phyloP scores from a whole-genome alignment of 2,888 invertebrate genomes.

The Ctenicera cuprea region DNA sequence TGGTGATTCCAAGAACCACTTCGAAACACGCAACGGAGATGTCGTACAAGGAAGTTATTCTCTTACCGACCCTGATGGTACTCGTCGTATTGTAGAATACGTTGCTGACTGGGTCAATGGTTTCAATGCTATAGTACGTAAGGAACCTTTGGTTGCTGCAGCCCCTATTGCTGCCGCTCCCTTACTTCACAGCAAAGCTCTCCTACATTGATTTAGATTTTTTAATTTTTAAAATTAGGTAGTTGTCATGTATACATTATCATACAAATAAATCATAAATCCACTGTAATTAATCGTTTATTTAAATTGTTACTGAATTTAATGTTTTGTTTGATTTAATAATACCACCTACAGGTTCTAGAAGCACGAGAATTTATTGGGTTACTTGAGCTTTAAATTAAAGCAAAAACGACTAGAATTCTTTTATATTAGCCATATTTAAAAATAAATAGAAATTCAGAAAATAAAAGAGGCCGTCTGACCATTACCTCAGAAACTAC shows the following conservation, averaged over 20 bases:
- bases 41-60: conserved; percentile 78
- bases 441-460: too few species aligned
- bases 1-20: conserved; percentile 77
- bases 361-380: too few species aligned
- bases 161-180: conserved; percentile 15
- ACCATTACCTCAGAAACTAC: too few species aligned
- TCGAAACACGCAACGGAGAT: conserved; percentile 80
- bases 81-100: conserved; percentile 79
- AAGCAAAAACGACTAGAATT: too few species aligned
- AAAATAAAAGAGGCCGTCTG: too few species aligned
- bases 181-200: conserved; percentile 14
- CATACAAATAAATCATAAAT: too few species aligned
- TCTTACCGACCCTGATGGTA: conserved; percentile 77
- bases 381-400: too few species aligned
- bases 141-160: conserved; percentile 71
- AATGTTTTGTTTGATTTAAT: too few species aligned
- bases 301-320: too few species aligned
- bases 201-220: not conserved
- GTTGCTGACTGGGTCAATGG: conserved; percentile 75
- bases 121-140: conserved; percentile 76
- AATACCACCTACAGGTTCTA: too few species aligned
- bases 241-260: not conserved
- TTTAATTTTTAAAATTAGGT: not conserved
- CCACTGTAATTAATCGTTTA: too few species aligned
- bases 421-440: too few species aligned